These are phyloP conservation scores for Channa argus DNA, from an alignment of 2,113 vertebrate genomes.

Conservation along the genomic window DNA sequence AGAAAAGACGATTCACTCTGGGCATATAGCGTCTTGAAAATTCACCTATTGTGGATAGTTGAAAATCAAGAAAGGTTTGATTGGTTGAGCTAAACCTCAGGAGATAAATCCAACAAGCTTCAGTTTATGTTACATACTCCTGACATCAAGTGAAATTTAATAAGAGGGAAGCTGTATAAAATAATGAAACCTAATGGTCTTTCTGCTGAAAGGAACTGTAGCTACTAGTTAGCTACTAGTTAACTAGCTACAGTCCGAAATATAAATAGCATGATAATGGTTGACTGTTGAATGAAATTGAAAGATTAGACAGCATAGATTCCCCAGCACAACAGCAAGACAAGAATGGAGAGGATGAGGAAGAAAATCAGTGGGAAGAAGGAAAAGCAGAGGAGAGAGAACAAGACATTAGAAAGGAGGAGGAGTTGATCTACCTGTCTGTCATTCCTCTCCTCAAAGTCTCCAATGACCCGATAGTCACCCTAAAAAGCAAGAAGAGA, in stretches of 20 bases:
- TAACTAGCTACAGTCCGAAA: neutral
- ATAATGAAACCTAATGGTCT: neutral
- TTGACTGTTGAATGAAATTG: too few relatives aligned
- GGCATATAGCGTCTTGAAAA: slow-evolving; percentile 34
- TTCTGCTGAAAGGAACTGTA: neutral
- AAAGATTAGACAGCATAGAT: too few relatives aligned
- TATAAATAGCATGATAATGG: neutral
- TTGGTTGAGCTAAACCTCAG: slow-evolving; percentile 27
- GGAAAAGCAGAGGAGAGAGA: neutral
- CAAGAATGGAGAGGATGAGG: too few relatives aligned
- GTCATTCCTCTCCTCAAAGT: slow-evolving; percentile 79
- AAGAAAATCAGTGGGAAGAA: too few relatives aligned
- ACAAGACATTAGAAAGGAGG: neutral
- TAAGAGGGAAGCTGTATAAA: neutral
- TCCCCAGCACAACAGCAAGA: too few relatives aligned
- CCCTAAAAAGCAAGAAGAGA: slow-evolving; percentile 71
- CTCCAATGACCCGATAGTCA: slow-evolving; percentile 73
- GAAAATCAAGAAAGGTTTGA: slow-evolving; percentile 79
- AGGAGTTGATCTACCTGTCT: slow-evolving; percentile 75
- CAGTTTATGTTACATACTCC: slow-evolving; percentile 33
- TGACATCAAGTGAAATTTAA: slow-evolving; percentile 17
- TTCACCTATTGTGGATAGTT: slow-evolving; percentile 13
- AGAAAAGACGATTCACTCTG: slow-evolving; percentile 31
- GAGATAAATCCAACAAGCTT: slow-evolving; percentile 10
- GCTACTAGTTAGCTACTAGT: too few relatives aligned